Conservation (phyloP, 1,140 invertebrate species). For the Philopotamus ludificatus region DNA sequence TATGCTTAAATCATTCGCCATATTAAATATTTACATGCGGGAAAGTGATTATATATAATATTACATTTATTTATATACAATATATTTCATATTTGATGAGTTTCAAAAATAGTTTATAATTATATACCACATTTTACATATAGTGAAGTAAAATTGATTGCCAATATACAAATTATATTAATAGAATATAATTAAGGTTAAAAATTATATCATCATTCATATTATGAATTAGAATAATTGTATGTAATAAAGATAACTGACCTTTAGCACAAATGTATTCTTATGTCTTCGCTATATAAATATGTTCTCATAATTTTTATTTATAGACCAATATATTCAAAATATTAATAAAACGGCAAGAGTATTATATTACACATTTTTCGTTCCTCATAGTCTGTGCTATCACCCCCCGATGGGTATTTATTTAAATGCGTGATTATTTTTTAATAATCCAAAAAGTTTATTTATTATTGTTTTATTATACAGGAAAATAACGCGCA, state of each 20-base stretch:
- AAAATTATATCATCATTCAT: no score
- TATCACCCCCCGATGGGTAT: not conserved
- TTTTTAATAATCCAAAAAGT: not conserved
- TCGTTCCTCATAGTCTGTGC: no score
- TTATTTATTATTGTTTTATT: not conserved
- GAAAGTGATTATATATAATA: not conserved
- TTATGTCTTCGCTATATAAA: not conserved
- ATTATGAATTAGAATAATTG: no score
- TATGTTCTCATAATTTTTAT: not conserved
- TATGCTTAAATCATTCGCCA: no score
- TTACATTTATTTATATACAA: not conserved
- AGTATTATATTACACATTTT: no score
- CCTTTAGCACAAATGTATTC: no score
- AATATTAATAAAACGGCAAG: not conserved
- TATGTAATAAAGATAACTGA: no score
- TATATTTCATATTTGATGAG: not conserved
- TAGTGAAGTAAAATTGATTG: not conserved
- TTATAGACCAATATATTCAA: not conserved
- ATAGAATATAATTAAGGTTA: no score
- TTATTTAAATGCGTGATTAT: not conserved
- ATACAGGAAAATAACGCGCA: not conserved
- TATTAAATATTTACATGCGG: not conserved
- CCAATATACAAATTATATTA: no score
- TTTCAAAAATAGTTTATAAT: not conserved
- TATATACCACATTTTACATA: not conserved